Percentiles rank a stretch among this genome's conserved stretches.
phyloP scores from a whole-genome alignment of 2,113 vertebrate genomes.

The Neopipo cinnamomea region DNA sequence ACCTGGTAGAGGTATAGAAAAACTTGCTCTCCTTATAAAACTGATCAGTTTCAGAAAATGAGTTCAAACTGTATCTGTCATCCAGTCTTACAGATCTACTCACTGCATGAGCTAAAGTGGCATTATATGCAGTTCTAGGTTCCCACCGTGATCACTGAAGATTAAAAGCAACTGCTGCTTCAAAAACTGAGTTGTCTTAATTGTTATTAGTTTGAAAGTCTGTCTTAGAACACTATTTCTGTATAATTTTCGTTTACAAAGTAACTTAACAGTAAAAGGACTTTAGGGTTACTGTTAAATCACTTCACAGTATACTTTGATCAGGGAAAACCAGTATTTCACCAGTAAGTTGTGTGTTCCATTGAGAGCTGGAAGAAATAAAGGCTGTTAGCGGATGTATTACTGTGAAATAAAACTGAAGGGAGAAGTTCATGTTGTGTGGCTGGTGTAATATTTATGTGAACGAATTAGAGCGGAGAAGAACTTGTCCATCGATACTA shows the following conservation, averaged over 20 bases:
- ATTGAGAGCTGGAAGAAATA: background rate
- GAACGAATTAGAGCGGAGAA: background rate
- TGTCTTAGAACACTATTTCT: background rate
- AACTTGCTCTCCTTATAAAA: background rate
- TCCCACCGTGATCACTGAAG: too few species aligned
- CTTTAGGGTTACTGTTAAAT: background rate
- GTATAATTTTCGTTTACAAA: background rate
- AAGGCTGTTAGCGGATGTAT: background rate
- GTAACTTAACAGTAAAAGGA: background rate
- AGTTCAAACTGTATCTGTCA: background rate
- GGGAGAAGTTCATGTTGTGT: background rate
- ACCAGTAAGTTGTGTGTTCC: accelerated
- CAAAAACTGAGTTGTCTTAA: background rate
- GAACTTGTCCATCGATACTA: background rate
- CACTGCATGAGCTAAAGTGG: background rate
- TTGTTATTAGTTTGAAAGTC: background rate
- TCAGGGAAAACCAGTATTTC: background rate
- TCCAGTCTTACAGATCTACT: background rate
- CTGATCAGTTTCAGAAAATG: background rate
- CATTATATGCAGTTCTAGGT: background rate
- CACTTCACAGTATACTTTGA: background rate
- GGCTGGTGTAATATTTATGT: background rate
- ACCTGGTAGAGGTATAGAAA: background rate
- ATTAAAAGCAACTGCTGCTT: background rate
- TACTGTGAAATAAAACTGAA: background rate